Evolutionary conservation across 2,113 vertebrate genomes (phyloP).

Genomic region (Tautogolabrus adspersus): DNA sequence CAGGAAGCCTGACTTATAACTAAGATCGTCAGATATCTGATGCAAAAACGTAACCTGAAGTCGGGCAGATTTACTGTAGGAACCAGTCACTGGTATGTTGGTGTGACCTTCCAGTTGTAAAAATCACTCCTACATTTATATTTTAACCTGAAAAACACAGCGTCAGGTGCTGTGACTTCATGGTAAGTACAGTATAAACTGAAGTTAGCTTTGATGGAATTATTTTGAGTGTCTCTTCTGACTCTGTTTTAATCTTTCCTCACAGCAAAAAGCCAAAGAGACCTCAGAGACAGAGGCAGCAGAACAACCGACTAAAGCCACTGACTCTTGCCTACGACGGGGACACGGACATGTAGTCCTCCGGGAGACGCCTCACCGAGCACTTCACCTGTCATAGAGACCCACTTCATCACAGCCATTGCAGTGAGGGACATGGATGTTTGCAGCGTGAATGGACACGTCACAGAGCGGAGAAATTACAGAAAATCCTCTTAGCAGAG

Average conservation of each 20-base stretch:
- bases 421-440: constrained; percentile 48
- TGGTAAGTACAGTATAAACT: background rate
- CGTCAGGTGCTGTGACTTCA: too few species aligned
- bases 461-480: constrained; percentile 40
- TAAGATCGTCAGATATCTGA: background rate
- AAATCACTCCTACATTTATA: background rate
- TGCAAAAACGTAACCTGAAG: too few species aligned
- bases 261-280: constrained; percentile 99
- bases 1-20: too few species aligned
- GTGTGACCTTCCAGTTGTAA: too few species aligned
- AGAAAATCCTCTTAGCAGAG: constrained; percentile 63
- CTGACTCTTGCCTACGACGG: constrained; percentile 98
- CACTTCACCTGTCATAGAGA: constrained; percentile 45
- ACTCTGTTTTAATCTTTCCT: constrained; percentile 52
- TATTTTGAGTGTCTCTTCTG: background rate
- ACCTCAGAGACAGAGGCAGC: constrained; percentile 96
- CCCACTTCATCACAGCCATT: constrained; percentile 45
- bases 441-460: constrained; percentile 57
- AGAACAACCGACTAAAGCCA: constrained; percentile 97
- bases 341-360: constrained; percentile 94
- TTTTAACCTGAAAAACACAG: background rate
- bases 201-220: background rate
- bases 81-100: background rate
- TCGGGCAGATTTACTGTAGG: too few species aligned
- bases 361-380: constrained; percentile 10